A percentile compares a stretch with the other conserved stretches of the same genome.
These are phyloP conservation scores for Limnephilus marmoratus DNA, from an alignment of 2,888 invertebrate species.

Conservation along the genomic window DNA sequence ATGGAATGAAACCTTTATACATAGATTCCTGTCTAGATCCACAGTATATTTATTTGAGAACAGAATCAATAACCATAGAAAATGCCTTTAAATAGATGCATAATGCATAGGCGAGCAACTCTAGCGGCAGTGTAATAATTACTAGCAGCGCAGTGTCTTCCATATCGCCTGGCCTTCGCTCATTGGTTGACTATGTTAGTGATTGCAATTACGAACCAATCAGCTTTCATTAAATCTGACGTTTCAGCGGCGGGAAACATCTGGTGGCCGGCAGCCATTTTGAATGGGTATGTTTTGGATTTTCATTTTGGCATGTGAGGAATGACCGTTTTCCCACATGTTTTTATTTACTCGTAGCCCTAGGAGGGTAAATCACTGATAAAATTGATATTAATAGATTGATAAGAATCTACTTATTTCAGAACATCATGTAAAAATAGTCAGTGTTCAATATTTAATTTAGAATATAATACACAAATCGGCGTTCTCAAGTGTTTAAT, in stretches of 20 bases:
- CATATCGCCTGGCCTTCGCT: constrained; percentile 9
- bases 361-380: too few relatives aligned
- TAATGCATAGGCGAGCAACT: background rate
- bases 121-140: background rate
- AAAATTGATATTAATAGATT: too few relatives aligned
- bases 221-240: constrained; percentile 59
- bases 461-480: too few relatives aligned
- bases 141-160: background rate
- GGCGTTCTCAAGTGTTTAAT: too few relatives aligned
- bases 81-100: background rate
- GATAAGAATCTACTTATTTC: too few relatives aligned
- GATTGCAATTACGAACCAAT: constrained; percentile 61
- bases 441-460: too few relatives aligned
- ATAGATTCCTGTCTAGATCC: too few relatives aligned
- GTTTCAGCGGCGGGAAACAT: constrained; percentile 5
- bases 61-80: background rate
- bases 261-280: background rate
- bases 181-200: constrained; percentile 57
- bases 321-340: too few relatives aligned
- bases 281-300: background rate
- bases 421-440: too few relatives aligned
- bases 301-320: background rate
- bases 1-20: background rate
- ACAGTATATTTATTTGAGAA: too few relatives aligned
- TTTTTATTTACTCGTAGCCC: too few relatives aligned